Evolutionary conservation across 1,140 invertebrate species (phyloP).

Genomic region (Solen grandis): DNA sequence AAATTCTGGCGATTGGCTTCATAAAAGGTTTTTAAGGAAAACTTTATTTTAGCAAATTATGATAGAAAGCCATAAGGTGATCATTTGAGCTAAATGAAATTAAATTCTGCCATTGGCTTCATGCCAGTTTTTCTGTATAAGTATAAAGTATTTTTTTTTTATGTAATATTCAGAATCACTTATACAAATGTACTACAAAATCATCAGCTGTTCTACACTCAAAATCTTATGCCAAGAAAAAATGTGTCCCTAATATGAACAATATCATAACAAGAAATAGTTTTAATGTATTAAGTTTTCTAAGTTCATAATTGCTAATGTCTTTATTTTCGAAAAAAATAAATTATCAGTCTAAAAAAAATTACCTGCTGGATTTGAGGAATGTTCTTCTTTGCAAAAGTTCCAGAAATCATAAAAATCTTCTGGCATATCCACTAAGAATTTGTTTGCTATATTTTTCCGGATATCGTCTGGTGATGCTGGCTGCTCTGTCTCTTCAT

Average conservation of each 20-base stretch:
- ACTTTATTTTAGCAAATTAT: too few species aligned
- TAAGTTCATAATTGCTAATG: background rate
- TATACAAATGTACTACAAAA: too few species aligned
- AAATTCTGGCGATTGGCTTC: too few species aligned
- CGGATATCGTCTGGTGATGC: constrained; percentile 74
- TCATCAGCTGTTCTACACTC: too few species aligned
- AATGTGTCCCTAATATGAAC: background rate
- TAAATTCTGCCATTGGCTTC: too few species aligned
- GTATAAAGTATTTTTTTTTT: too few species aligned
- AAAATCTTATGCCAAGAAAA: background rate
- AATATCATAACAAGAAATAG: background rate
- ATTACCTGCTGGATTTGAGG: constrained; percentile 83
- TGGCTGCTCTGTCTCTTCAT: constrained; percentile 51
- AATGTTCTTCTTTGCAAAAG: constrained; percentile 87
- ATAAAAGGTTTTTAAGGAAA: too few species aligned
- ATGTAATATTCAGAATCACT: too few species aligned
- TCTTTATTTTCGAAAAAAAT: background rate
- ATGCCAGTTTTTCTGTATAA: too few species aligned
- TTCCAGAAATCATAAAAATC: constrained; percentile 94
- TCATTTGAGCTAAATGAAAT: too few species aligned
- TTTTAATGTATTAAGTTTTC: background rate
- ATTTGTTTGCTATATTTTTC: constrained; percentile 87
- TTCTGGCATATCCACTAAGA: constrained; percentile 92
- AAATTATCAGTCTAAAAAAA: background rate
- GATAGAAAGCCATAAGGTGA: too few species aligned